Percentiles rank a stretch among this genome's conserved stretches.
These are phyloP conservation scores for Lithophane leautieri DNA, from an alignment of 2,888 invertebrate genomes.

Conservation along the genomic window DNA sequence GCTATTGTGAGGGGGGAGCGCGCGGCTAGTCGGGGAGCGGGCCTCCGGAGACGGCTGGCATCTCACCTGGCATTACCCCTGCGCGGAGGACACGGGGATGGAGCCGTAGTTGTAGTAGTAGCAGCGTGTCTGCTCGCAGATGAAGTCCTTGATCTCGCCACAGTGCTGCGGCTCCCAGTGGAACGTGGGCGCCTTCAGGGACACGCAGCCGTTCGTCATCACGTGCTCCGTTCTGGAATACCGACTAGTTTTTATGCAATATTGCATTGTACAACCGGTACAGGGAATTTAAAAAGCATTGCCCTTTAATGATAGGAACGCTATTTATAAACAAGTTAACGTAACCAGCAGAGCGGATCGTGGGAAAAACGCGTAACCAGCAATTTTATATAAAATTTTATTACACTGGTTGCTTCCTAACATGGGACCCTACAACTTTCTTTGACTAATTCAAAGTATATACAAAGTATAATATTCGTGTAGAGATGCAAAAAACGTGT, in stretches of 20 bases:
- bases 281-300: conserved; percentile 68
- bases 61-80: conserved; percentile 97
- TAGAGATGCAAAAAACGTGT: conserved; percentile 28
- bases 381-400: conserved; percentile 68
- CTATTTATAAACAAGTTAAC: conserved; percentile 69
- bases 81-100: conserved; percentile 96
- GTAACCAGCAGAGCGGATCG: conserved; percentile 68
- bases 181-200: conserved; percentile 94
- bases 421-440: conserved; percentile 39
- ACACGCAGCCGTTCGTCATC: conserved; percentile 93
- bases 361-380: conserved; percentile 70
- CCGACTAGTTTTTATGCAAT: conserved; percentile 87
- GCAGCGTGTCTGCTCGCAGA: conserved; percentile 97
- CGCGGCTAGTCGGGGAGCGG: conserved; percentile 88
- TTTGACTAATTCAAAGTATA: too few relatives aligned
- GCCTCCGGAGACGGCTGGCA: conserved; percentile 90
- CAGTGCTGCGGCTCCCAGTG: conserved; percentile 96
- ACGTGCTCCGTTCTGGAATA: conserved; percentile 89
- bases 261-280: conserved; percentile 67
- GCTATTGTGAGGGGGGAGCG: conserved; percentile 73
- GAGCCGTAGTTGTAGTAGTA: conserved; percentile 97
- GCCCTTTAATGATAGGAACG: conserved; percentile 62
- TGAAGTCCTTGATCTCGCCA: conserved; percentile 95
- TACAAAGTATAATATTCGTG: too few relatives aligned
- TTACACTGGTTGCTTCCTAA: conserved; percentile 31